Evolutionary conservation across 2,888 invertebrate genomes (phyloP), one percentile per base, ranked within the genome.

Genomic region (Metopia argyrocephala): DNA sequence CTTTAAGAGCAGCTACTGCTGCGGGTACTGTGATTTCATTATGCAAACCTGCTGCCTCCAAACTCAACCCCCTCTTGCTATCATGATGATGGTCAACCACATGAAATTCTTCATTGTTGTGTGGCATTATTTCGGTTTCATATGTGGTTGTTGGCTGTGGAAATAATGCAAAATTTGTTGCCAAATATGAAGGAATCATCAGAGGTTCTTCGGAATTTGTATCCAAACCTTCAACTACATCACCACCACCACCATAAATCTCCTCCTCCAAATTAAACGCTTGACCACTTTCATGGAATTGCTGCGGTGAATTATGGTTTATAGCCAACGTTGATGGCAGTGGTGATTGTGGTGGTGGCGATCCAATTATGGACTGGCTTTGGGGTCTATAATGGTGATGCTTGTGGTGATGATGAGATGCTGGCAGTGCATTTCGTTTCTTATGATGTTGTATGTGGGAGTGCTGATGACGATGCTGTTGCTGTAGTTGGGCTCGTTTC

Each of bases 401-500:
- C 20, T 83, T 80, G 5, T 73, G 75, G 70, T 50, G 28, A n/a
- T 18, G 78, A 20, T 25, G 81, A 25, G 78, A 25, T 56, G 65
- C 15, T 82, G 82, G 23, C 84, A 85, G 86, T 20, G 38, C 38
- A 38, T 38, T 9, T 38, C 79, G 71, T 61, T 15, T 84, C 59
- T 82, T 79, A 50, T 45, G 80, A 48, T 56, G 83, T n/a, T 68
- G 82, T 54, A 78, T 65, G 27, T 79, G 70, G 3, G 54, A 76
- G 20, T 76, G 82, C 15, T 76, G 61, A n/a, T 83, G 82, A 20
- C 84, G 85, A 78, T 85, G 85, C 59, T 85, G 84, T 21, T 74
- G 57, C 0, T 74, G 64, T 23, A 48, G 83, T 28, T 81, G 83
- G 54, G 82, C 50, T 31, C 82, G 79, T 73, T 87, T 87, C 85